Conservation (phyloP, 2,797 vertebrate species). For the Adrianichthys oophorus region DNA sequence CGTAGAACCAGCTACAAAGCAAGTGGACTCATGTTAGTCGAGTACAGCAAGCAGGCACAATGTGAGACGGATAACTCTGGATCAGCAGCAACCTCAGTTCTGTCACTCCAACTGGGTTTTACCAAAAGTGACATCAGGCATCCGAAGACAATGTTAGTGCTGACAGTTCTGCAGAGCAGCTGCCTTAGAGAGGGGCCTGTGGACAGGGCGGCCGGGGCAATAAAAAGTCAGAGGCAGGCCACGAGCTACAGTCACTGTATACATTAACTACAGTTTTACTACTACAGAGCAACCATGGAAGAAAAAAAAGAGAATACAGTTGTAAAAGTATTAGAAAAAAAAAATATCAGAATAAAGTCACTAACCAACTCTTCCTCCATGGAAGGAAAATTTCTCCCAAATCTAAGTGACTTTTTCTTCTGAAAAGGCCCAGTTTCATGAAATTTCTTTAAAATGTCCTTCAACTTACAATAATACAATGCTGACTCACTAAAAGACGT, state of each 20-base stretch:
- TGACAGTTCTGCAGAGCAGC: constrained; percentile 64
- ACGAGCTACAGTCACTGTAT: constrained; percentile 17
- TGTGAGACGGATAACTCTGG: constrained; percentile 27
- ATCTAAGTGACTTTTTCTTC: too few species aligned
- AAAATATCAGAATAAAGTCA: too few species aligned
- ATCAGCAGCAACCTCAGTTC: constrained; percentile 41
- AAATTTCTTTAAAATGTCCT: too few species aligned
- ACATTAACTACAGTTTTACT: background rate
- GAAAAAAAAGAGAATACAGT: too few species aligned
- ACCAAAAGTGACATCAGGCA: constrained; percentile 67
- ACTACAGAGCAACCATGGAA: background rate
- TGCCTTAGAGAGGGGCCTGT: constrained; percentile 65
- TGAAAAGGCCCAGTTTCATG: too few species aligned
- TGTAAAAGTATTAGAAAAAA: too few species aligned
- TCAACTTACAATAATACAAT: too few species aligned
- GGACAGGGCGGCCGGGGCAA: constrained; percentile 53
- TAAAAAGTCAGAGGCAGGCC: constrained; percentile 14
- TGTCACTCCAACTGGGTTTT: constrained; percentile 59
- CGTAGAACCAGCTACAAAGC: background rate
- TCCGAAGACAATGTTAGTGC: constrained; percentile 81
- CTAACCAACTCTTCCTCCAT: too few species aligned
- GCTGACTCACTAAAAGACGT: too few species aligned
- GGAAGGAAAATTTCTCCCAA: too few species aligned
- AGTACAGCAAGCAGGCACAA: constrained; percentile 14
- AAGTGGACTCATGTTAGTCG: constrained; percentile 5